A percentile compares a stretch with the other conserved stretches of the same genome.
Conservation (phyloP, 2,888 invertebrate species). For the Rhimphoctona megacephalus region DNA sequence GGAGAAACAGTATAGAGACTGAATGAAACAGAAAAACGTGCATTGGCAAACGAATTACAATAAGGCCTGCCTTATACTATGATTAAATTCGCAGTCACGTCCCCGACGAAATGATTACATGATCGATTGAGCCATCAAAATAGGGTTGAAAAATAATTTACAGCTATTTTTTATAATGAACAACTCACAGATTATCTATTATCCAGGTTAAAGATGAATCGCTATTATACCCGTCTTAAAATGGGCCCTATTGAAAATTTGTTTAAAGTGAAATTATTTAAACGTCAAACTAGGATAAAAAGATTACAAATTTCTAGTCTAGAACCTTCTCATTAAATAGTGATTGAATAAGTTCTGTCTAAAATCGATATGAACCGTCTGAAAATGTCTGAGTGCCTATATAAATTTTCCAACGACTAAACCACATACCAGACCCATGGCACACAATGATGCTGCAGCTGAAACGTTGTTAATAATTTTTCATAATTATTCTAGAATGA, state of each 20-base stretch:
- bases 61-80: background rate
- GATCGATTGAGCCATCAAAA: background rate
- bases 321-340: background rate
- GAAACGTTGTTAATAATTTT: slow-evolving; percentile 2
- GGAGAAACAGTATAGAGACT: background rate
- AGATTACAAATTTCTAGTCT: background rate
- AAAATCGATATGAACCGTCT: background rate
- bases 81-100: background rate
- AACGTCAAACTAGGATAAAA: background rate
- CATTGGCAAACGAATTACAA: background rate
- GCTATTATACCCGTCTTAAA: background rate
- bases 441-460: background rate
- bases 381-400: background rate
- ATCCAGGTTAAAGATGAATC: background rate
- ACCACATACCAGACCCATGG: background rate
- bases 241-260: background rate
- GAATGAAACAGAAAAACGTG: background rate
- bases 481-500: background rate
- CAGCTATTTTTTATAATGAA: background rate
- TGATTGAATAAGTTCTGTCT: background rate
- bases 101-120: background rate
- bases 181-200: background rate
- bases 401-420: background rate
- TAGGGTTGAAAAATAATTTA: background rate
- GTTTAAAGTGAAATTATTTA: background rate